phyloP scores from a whole-genome alignment of 2,113 vertebrate genomes.

The Carassius auratus region DNA sequence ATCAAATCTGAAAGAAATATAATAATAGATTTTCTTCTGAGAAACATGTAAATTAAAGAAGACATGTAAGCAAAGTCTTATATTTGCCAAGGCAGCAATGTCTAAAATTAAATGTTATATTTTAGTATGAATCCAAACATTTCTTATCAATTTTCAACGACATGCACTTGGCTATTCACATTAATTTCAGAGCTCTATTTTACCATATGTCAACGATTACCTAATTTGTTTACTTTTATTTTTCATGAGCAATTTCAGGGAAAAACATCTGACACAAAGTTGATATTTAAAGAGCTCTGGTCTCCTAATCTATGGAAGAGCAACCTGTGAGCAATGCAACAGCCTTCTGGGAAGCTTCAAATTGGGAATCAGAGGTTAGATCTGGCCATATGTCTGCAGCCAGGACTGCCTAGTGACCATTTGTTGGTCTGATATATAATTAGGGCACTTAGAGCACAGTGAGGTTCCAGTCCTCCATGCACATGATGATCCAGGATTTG shows the following conservation, averaged over 20 bases:
- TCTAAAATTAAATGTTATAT: background rate
- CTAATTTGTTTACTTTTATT: background rate
- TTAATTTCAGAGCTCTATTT: background rate
- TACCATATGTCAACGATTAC: background rate
- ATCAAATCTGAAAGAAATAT: background rate
- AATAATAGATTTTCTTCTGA: background rate
- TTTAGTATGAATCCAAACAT: no score
- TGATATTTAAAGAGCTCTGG: background rate
- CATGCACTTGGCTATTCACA: background rate
- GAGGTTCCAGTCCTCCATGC: background rate
- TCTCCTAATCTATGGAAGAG: background rate
- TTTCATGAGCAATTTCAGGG: background rate
- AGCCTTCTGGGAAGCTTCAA: conserved; percentile 12
- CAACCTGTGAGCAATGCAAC: background rate
- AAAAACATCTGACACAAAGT: background rate
- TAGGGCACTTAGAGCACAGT: conserved; percentile 26
- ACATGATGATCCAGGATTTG: background rate
- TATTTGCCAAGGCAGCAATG: background rate
- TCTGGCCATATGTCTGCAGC: conserved; percentile 30
- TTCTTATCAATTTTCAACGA: no score
- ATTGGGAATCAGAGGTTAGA: background rate
- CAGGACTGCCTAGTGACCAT: conserved; percentile 33
- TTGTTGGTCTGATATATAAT: conserved; percentile 39
- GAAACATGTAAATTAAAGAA: background rate
- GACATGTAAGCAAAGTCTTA: background rate